These are phyloP conservation scores for Reticulitermes lucifugus DNA, from an alignment of 2,888 invertebrate genomes.

Conservation along the genomic window DNA sequence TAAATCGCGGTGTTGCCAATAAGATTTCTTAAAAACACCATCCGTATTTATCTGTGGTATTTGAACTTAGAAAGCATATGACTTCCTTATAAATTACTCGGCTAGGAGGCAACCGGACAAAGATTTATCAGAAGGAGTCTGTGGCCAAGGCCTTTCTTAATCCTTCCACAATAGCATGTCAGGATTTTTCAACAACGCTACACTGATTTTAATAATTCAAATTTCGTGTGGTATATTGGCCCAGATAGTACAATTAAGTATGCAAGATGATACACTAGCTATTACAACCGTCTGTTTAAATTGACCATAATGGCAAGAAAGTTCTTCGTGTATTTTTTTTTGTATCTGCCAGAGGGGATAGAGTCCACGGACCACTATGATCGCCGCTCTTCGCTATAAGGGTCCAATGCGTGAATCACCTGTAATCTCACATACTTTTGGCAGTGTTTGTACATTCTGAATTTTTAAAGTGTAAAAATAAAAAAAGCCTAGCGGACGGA, in stretches of 20 bases:
- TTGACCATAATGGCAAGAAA: conserved; percentile 1
- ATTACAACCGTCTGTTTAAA: conserved; percentile 8
- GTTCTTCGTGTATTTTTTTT: not conserved
- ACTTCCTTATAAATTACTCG: not conserved
- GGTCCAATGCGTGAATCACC: not conserved
- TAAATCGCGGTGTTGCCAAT: no score
- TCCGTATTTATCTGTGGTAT: no score
- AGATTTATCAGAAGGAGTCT: not conserved
- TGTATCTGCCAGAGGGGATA: not conserved
- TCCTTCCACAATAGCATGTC: not conserved
- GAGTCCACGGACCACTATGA: not conserved
- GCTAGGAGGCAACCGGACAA: not conserved
- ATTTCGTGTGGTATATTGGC: not conserved
- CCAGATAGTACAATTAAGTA: conserved; percentile 2
- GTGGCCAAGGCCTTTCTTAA: not conserved
- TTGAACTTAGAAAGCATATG: no score
- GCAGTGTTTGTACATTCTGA: conserved; percentile 13
- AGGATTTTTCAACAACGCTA: not conserved
- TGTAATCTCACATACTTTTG: not conserved
- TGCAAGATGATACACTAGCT: not conserved
- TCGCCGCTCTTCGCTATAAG: not conserved
- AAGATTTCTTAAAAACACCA: no score
- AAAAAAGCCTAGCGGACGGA: not conserved
- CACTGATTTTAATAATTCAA: conserved; percentile 7
- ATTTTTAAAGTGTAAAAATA: conserved; percentile 6